Percentiles rank a stretch among this genome's conserved stretches.
phyloP scores from a whole-genome alignment of 23 tunicate genomes.

The Styela clava region DNA sequence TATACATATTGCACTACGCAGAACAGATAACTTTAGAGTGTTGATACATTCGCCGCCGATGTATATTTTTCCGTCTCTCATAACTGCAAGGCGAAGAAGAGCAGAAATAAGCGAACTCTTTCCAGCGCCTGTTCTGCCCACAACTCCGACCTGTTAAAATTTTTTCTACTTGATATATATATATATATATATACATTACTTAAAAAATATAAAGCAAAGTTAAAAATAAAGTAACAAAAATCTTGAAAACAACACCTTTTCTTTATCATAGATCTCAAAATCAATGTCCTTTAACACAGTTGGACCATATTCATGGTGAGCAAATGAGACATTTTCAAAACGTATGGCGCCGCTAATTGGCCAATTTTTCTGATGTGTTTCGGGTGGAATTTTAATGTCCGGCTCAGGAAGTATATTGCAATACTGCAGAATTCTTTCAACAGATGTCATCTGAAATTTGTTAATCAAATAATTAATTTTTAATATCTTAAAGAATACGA shows the following conservation, averaged over 20 bases:
- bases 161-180: too few species aligned
- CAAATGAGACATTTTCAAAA: constrained; percentile 48
- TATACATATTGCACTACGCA: constrained; percentile 40
- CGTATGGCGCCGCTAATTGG: constrained; percentile 38
- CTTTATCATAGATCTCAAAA: constrained; percentile 33
- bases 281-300: constrained; percentile 37
- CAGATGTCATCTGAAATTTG: constrained; percentile 98
- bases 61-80: constrained; percentile 24
- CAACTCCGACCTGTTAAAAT: constrained; percentile 52
- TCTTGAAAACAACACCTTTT: constrained; percentile 77
- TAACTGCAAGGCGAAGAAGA: constrained; percentile 38
- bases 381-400: constrained; percentile 2
- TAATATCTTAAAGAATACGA: too few species aligned
- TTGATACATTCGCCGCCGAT: constrained; percentile 34
- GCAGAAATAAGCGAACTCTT: constrained; percentile 58
- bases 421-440: constrained; percentile 83
- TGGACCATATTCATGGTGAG: constrained; percentile 69
- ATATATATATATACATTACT: too few species aligned
- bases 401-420: constrained; percentile 46
- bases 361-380: constrained; percentile 44
- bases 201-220: too few species aligned
- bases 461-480: too few species aligned
- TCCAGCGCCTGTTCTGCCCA: constrained; percentile 76
- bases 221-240: too few species aligned
- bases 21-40: constrained; percentile 23